Conservation (phyloP, 2,113 vertebrate genomes). For the Halichoerus grypus region DNA sequence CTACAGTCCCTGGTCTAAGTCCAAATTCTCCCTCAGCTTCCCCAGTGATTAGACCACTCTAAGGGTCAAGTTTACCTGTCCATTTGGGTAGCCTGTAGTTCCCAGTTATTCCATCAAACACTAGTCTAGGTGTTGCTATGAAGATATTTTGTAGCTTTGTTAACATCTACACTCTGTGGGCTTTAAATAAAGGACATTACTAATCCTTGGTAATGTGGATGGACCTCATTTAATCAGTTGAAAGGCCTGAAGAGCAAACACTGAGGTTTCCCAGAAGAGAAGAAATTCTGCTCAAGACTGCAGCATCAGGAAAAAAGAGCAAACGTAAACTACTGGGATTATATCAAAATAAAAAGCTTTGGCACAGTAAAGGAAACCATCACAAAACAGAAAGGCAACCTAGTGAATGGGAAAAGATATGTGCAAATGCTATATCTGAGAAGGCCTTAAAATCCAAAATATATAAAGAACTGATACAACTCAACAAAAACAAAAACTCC, state of each 20-base stretch:
- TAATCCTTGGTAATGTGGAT: not conserved
- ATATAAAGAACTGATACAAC: not conserved
- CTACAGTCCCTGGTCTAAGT: not conserved
- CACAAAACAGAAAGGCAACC: not conserved
- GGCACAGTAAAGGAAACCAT: not conserved
- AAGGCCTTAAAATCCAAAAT: not conserved
- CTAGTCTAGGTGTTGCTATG: not conserved
- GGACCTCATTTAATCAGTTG: not conserved
- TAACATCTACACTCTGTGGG: not conserved
- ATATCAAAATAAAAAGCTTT: not conserved
- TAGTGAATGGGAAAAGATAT: not conserved
- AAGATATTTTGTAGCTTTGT: not conserved
- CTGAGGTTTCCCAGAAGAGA: not conserved
- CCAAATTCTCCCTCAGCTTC: not conserved
- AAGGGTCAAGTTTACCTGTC: not conserved
- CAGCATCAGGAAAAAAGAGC: not conserved
- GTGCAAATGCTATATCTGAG: not conserved
- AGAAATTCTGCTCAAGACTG: not conserved
- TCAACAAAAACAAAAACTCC: not conserved
- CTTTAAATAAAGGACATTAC: not conserved
- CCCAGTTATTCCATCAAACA: not conserved
- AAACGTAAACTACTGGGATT: not conserved
- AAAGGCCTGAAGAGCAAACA: slow-evolving; percentile 14
- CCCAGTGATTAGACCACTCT: not conserved
- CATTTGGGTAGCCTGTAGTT: not conserved